These are phyloP conservation scores for Zingel zingel DNA, from an alignment of 2,113 vertebrate species.

Conservation along the genomic window DNA sequence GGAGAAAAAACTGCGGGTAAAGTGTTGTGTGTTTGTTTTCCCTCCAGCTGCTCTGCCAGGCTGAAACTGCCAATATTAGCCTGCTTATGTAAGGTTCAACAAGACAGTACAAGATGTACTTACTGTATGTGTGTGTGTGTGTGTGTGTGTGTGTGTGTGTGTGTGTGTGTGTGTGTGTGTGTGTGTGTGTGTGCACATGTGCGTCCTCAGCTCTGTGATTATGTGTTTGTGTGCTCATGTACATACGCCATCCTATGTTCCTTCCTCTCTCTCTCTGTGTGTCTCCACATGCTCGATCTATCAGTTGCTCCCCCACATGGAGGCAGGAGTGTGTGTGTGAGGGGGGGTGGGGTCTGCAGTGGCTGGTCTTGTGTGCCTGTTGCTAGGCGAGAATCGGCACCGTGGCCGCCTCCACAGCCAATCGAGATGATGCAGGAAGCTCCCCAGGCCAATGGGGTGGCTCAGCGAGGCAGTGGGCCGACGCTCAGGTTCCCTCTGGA, in stretches of 20 bases:
- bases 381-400: conserved; percentile 73
- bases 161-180: background rate
- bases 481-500: conserved; percentile 35
- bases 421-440: conserved; percentile 39
- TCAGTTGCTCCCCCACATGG: conserved; percentile 61
- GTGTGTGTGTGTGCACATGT: background rate
- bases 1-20: background rate
- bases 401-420: conserved; percentile 53
- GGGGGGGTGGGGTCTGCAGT: conserved; percentile 8
- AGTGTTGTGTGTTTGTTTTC: conserved; percentile 26
- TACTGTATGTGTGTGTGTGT: background rate
- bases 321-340: background rate
- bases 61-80: background rate
- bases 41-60: conserved; percentile 46
- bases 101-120: conserved; percentile 45
- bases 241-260: conserved; percentile 44
- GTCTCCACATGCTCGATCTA: conserved; percentile 52
- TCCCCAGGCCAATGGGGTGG: conserved; percentile 51
- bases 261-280: conserved; percentile 5
- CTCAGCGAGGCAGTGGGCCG: conserved; percentile 29
- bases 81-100: conserved; percentile 49
- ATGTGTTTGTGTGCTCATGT: conserved; percentile 35
- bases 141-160: background rate
- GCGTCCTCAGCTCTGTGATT: conserved; percentile 38
- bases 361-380: conserved; percentile 68